Percentiles rank a stretch among this genome's conserved stretches.
Conservation (phyloP, 2,113 vertebrate species). For the Girardinichthys multiradiatus region DNA sequence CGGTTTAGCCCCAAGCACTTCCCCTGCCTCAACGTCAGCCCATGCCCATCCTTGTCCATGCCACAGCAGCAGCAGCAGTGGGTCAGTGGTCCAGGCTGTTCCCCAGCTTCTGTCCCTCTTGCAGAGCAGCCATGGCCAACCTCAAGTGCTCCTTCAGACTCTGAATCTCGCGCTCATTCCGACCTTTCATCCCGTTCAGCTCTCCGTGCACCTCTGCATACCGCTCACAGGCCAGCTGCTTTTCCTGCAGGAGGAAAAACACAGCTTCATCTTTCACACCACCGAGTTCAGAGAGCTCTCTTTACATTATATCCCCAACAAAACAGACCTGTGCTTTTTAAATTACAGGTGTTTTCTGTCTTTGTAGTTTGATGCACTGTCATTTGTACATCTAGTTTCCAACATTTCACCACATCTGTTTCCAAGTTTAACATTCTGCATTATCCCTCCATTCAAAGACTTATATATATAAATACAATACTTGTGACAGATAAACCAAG, state of each 20-base stretch:
- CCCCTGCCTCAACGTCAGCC: neutral
- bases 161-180: slow-evolving; percentile 91
- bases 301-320: neutral
- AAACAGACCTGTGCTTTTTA: slow-evolving; percentile 13
- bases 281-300: neutral
- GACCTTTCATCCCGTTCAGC: slow-evolving; percentile 88
- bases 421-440: neutral
- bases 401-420: neutral
- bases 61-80: slow-evolving; percentile 3
- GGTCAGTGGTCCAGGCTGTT: slow-evolving; percentile 87
- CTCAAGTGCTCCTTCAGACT: slow-evolving; percentile 92
- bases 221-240: slow-evolving; percentile 87
- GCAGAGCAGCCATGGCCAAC: slow-evolving; percentile 90
- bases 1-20: neutral
- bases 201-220: slow-evolving; percentile 89
- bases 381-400: neutral
- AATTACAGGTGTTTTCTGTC: neutral
- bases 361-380: neutral
- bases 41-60: neutral
- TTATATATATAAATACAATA: neutral
- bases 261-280: neutral
- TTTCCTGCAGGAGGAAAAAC: slow-evolving; percentile 83
- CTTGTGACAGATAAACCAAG: neutral
- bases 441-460: neutral
- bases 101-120: slow-evolving; percentile 85